A percentile compares a stretch with the other conserved stretches of the same genome.
Evolutionary conservation across 2,888 invertebrate species (phyloP).

Genomic region (Lithophane semibrunnea): DNA sequence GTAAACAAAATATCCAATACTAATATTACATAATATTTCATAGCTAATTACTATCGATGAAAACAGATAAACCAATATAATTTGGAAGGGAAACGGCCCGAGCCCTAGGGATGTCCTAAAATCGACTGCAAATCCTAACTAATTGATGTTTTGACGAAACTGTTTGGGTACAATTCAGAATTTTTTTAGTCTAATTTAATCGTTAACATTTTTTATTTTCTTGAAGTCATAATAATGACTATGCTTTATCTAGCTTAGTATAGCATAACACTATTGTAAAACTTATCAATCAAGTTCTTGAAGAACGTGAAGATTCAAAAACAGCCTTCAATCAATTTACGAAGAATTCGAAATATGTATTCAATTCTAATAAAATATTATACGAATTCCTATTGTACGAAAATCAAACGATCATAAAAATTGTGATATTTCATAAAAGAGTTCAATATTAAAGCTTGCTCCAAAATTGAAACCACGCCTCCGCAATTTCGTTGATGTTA

Average conservation of each 20-base stretch:
- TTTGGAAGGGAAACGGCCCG: constrained; percentile 23
- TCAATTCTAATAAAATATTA: constrained; percentile 16
- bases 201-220: not conserved
- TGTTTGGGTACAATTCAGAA: not conserved
- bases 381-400: constrained; percentile 21
- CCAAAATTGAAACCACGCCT: constrained; percentile 62
- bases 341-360: not conserved
- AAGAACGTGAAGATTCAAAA: not conserved
- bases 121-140: constrained; percentile 38
- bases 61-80: constrained; percentile 51
- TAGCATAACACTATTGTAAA: constrained; percentile 7
- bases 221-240: not conserved
- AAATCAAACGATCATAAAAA: constrained; percentile 32
- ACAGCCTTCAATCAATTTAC: constrained; percentile 1
- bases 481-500: constrained; percentile 59
- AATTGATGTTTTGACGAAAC: constrained; percentile 46
- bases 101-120: constrained; percentile 37
- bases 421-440: constrained; percentile 34
- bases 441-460: constrained; percentile 37
- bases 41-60: constrained; percentile 55
- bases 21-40: constrained; percentile 60
- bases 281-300: not conserved
- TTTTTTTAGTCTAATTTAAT: not conserved
- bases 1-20: constrained; percentile 33
- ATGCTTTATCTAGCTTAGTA: not conserved